Base-by-base conservation (phyloP, 1,140 invertebrate genomes). In the Bombus fervidus region DNA sequence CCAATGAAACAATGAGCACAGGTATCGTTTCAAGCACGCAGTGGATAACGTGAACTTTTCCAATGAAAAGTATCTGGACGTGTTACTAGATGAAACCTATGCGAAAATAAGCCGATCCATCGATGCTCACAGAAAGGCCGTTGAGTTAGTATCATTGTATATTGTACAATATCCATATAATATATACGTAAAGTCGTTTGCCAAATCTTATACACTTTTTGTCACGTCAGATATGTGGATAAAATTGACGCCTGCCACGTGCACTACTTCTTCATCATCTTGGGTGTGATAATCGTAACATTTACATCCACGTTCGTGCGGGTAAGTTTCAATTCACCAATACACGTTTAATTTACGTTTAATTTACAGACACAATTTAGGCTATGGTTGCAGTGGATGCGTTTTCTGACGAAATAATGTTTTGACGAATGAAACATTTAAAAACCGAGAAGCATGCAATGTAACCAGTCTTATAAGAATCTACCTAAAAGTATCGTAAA, bases 11-110 rank as follows among this genome's bases (percentile, higher is more conserved):
- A 41, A 28, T 74, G 15, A n/a, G 28, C 6, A 31, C 25, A 77
- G 77, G 31, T 47, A 79, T 31, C 62, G 43, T 28, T 79, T 79
- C 41, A 47, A 79, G 37, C 77, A 68, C 25, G 77, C 77, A 3
- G 5, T 53, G 22, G 77, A 79, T 25, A 39, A 31, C 15, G 22
- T 37, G 3, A 22, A 34, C 1, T 13, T 43, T 18, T 0, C 0
- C 2, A 25, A 66, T 13, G 39, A 66, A 28, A 78, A 66, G n/a
- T 22, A 64, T 2, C 25, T 10, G 8, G 8, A 13, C 4, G 37
- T 1, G 28, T 1, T 43, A 25, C 31, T 41, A 5, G 39, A 64
- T 31, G 15, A 66, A 43, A 25, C 37, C 31, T 68, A 79, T 18
- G 22, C 37, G 39, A 43, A 43, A 43, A 22, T 79, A 10, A 34